Evolutionary conservation across 2,797 vertebrate genomes (phyloP), one percentile per base, ranked within the genome.

Genomic region (Hozukius guyotensis): DNA sequence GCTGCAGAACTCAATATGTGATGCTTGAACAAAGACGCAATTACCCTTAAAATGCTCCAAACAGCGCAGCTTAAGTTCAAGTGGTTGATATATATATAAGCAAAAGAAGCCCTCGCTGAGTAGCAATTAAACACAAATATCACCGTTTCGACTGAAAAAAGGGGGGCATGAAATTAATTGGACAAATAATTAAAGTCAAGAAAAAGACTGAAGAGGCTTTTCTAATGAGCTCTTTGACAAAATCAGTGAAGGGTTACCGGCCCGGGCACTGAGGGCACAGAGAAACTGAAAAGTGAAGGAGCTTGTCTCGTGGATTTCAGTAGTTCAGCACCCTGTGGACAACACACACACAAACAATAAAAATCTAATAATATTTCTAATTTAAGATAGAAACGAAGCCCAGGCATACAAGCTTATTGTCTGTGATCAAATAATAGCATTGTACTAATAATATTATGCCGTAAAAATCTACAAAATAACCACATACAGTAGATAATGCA

Each of bases 41-140:
- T 90, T 87, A 60, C 82, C 77, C 75, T 34, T 73, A 65, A 86
- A 88, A 84, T 80, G 55, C 52, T 82, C 32, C 29, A 83, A 83
- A 92, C 60, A 68, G 82, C 32, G 57, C 63, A 56, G 57, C 78
- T 87, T 78, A 32, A 74, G 56, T 84, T 90, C 18, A 83, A 88
- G 80, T 80, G 75, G 72, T 74, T 80, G 68, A 81, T 85, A 77
- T 82, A 83, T 94, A 83, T 94, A 89, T 78, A 89, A 81, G 57
- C 61, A 85, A 75, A 89, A 88, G 53, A 89, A 91, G 84, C 87
- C 90, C 87, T 65, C 80, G 74, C 66, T 75, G 68, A 71, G 78
- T 42, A 69, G 56, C 84, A 87, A 92, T 88, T 88, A 88, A 62
- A 75, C 72, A 65, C 62, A 72, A 86, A 89, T 77, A 81, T 83